These are phyloP conservation scores for Pollenia amentaria DNA, from an alignment of 2,888 invertebrate genomes.

Conservation along the genomic window DNA sequence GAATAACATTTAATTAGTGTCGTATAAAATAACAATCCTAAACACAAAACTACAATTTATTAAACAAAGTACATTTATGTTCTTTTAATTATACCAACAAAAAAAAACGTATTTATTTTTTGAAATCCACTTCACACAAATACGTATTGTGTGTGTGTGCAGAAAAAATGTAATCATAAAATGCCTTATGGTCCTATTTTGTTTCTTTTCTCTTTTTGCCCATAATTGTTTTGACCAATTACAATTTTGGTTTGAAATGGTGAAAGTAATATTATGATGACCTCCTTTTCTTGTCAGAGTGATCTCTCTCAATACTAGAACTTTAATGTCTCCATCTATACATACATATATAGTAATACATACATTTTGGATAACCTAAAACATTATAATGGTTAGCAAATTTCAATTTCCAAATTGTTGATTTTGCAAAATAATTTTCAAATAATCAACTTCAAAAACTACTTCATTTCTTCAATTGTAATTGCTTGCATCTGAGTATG, in stretches of 20 bases:
- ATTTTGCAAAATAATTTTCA: constrained; percentile 68
- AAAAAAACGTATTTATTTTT: background rate
- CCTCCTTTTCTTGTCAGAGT: constrained; percentile 23
- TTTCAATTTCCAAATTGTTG: constrained; percentile 67
- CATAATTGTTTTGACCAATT: constrained; percentile 62
- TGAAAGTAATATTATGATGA: constrained; percentile 45
- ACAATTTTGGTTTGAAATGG: constrained; percentile 24
- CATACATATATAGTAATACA: background rate
- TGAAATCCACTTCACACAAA: constrained; percentile 13
- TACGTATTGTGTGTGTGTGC: background rate
- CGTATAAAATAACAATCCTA: constrained; percentile 19
- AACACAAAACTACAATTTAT: background rate
- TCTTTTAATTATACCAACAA: constrained; percentile 53
- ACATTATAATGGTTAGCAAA: constrained; percentile 56
- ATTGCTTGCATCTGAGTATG: background rate
- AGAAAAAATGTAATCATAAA: background rate
- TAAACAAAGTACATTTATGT: constrained; percentile 23
- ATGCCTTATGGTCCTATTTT: constrained; percentile 16
- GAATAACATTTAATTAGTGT: constrained; percentile 45
- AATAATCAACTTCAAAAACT: constrained; percentile 53
- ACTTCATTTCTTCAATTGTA: constrained; percentile 25
- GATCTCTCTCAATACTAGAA: background rate
- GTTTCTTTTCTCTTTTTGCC: background rate
- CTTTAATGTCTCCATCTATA: background rate
- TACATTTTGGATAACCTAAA: constrained; percentile 38